Base-by-base conservation (phyloP, 2,888 invertebrate genomes). In the Venusia cambrica region DNA sequence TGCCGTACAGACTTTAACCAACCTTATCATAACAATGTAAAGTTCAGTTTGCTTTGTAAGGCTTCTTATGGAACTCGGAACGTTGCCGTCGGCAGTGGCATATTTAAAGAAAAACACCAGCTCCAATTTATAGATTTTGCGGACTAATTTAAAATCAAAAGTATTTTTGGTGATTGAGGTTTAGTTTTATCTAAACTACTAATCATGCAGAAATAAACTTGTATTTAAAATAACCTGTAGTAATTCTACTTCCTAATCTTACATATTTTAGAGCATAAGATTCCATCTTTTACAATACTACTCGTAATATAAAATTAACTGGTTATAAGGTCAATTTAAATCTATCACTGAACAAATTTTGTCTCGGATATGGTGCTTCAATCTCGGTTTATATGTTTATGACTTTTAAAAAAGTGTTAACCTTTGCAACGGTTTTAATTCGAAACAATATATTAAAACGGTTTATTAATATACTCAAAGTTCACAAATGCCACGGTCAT, bases 341-440 rank as follows among this genome's bases (percentile, higher is more conserved):
- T n/a, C n/a, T n/a, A n/a, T n/a, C n/a, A n/a, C n/a, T n/a, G n/a
- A n/a, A n/a, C n/a, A n/a, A n/a, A n/a, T n/a, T n/a, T n/a, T n/a
- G n/a, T n/a, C n/a, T n/a, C n/a, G n/a, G n/a, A n/a, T n/a, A n/a
- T n/a, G n/a, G n/a, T n/a, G n/a, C n/a, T n/a, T n/a, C n/a, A n/a
- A n/a, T n/a, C n/a, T n/a, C n/a, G n/a, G n/a, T n/a, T n/a, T n/a
- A n/a, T n/a, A n/a, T n/a, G n/a, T 16, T 11, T 8, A 8, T 14
- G 10, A 9, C 11, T 17, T 5, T 8, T 2, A 16, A 19, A 18
- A 33, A 36, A 19, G 20, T 41, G 42, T 37, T 45, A 38, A 42
- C 42, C 48, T 45, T 37, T 24, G 33, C 32, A 20, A 25, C 14
- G n/a, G n/a, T 17, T 29, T 36, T 43, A 32, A 46, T 43, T 48